These are phyloP conservation scores for Ylistrum balloti DNA, from an alignment of 1,140 invertebrate species.

Conservation along the genomic window DNA sequence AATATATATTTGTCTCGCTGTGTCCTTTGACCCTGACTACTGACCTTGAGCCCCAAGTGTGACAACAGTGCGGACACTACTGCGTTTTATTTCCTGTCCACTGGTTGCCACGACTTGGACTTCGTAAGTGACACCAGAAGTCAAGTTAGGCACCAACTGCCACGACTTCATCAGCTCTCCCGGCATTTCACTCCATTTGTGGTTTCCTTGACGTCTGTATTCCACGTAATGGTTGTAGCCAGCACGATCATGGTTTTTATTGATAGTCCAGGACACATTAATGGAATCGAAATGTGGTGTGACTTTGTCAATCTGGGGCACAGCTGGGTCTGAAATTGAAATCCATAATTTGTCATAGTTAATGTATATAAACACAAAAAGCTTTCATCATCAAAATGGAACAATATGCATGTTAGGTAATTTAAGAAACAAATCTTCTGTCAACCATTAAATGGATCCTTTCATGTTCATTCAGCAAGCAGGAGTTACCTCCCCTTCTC, in stretches of 20 bases:
- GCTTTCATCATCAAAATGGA: too few relatives aligned
- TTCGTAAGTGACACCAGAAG: conserved; percentile 42
- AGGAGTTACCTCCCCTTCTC: background rate
- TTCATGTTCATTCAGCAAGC: background rate
- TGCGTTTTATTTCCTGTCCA: conserved; percentile 38
- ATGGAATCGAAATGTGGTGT: background rate
- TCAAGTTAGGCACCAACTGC: conserved; percentile 41
- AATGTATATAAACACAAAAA: too few relatives aligned
- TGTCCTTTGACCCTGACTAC: background rate
- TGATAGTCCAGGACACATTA: conserved; percentile 48
- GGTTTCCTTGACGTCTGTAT: conserved; percentile 47
- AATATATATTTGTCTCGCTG: too few relatives aligned
- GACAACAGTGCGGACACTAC: conserved; percentile 18
- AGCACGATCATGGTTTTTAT: background rate
- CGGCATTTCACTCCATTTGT: conserved; percentile 30
- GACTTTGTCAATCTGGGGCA: conserved; percentile 12
- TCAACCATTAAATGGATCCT: too few relatives aligned
- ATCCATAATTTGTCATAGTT: too few relatives aligned
- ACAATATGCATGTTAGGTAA: too few relatives aligned
- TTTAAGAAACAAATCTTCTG: too few relatives aligned
- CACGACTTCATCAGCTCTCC: conserved; percentile 35
- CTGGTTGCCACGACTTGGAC: conserved; percentile 50
- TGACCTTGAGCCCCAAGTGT: conserved; percentile 35
- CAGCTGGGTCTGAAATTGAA: conserved; percentile 50
- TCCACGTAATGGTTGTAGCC: conserved; percentile 46